A percentile compares a stretch with the other conserved stretches of the same genome.
Conservation (phyloP, 2,888 invertebrate genomes). For the Brachycybe producta region DNA sequence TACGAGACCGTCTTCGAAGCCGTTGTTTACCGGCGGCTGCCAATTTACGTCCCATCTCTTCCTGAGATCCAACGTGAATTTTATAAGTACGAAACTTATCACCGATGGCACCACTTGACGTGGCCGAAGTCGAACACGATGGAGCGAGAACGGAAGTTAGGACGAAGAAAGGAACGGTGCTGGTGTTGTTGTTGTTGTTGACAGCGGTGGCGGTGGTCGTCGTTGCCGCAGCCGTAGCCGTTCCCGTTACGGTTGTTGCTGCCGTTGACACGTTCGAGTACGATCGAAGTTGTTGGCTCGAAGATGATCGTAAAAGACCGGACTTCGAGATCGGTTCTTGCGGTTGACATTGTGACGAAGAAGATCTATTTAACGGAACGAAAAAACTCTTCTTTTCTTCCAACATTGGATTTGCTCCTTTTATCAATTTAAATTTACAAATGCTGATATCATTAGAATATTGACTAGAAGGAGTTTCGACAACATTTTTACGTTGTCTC, state of each 20-base stretch:
- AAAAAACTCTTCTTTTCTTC: conserved; percentile 87
- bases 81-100: conserved; percentile 17
- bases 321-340: no score
- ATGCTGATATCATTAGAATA: conserved; percentile 61
- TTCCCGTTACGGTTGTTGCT: neutral
- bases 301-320: no score
- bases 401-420: conserved; percentile 72
- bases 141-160: no score
- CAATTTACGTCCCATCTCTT: conserved; percentile 17
- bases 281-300: neutral
- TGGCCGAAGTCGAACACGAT: neutral
- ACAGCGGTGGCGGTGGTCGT: neutral
- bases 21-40: conserved; percentile 17
- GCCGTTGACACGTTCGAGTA: no score
- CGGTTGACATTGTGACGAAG: neutral
- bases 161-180: neutral
- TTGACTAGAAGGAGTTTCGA: conserved; percentile 53
- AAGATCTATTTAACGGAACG: conserved; percentile 35
- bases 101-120: neutral
- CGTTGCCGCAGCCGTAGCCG: neutral
- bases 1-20: conserved; percentile 59
- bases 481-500: neutral
- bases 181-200: neutral
- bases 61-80: conserved; percentile 19
- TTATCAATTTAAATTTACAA: conserved; percentile 86